Evolutionary conservation across 2,797 vertebrate genomes (phyloP), one percentile per base, ranked within the genome.

Genomic region (Selene dorsalis): DNA sequence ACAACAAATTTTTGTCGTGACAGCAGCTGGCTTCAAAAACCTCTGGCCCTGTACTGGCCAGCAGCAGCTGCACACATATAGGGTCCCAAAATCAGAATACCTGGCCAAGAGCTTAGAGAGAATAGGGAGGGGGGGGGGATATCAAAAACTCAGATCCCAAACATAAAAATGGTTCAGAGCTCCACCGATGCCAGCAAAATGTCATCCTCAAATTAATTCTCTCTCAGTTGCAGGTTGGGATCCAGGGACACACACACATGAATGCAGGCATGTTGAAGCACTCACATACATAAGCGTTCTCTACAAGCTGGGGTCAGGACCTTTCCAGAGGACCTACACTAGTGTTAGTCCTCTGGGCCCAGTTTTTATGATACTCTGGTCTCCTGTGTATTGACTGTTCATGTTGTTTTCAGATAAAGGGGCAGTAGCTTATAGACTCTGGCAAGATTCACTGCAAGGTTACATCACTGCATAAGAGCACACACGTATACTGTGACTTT

Each of bases 121-220:
- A 75, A 24, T 4, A 4, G 18, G 39, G 50, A 30, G 14, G 17
- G 65, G 20, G 67, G 77, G 61, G 67, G 69, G 77, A 79, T 88
- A 90, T 88, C 83, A 91, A 86, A 93, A 93, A 88, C 79, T 80
- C 91, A 90, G 90, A 92, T 78, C 79, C 84, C 60, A 72, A 84
- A 88, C 90, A 89, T 90, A 90, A 91, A 90, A 92, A 91, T 77
- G 76, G 73, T 75, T 75, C 63, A 75, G 65, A 35, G 74, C 75
- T 88, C 75, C 57, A 80, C 83, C 87, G 89, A 89, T 82, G 86
- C 91, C 91, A 93, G 88, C 61, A 67, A 93, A 92, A 93, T 93
- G 92, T 93, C 93, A 94, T 91, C 86, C 80, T 89, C 61, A 73
- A 88, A 92, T 91, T 91, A 91, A 93, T 93, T 87, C 77, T 92